Conservation (phyloP, 2,888 invertebrate genomes). For the Ophion ellenae region DNA sequence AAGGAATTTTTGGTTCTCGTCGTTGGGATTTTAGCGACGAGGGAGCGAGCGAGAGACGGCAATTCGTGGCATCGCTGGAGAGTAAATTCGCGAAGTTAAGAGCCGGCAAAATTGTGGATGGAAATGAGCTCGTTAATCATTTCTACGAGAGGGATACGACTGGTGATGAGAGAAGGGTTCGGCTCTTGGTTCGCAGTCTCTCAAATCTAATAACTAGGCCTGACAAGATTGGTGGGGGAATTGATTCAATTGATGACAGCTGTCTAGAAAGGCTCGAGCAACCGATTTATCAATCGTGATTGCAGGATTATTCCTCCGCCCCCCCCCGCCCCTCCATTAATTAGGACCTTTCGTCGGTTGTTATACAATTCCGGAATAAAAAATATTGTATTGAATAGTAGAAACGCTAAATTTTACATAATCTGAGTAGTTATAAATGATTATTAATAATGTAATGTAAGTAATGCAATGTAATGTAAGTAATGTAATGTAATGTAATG, state of each 20-base stretch:
- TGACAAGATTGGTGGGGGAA: conserved; percentile 27
- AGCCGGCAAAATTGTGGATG: conserved; percentile 15
- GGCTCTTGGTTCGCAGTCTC: conserved; percentile 12
- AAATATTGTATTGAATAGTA: no score
- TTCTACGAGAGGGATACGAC: conserved; percentile 1
- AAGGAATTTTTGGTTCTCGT: neutral
- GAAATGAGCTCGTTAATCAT: conserved; percentile 35
- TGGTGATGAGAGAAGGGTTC: conserved; percentile 17
- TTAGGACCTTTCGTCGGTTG: no score
- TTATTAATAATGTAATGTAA: no score
- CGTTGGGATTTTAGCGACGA: neutral
- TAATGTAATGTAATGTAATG: no score
- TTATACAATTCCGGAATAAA: no score
- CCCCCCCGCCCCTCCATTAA: neutral
- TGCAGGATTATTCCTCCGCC: neutral
- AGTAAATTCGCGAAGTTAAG: conserved; percentile 20
- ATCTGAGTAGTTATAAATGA: no score
- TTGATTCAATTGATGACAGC: conserved; percentile 24
- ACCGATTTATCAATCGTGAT: conserved; percentile 23
- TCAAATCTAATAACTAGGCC: conserved; percentile 29
- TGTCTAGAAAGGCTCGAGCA: neutral
- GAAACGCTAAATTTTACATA: no score
- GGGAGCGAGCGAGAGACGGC: neutral
- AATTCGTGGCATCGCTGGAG: neutral
- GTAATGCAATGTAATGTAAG: no score